Evolutionary conservation across 2,797 vertebrate genomes (phyloP).

Genomic region (Rhinella marina): DNA sequence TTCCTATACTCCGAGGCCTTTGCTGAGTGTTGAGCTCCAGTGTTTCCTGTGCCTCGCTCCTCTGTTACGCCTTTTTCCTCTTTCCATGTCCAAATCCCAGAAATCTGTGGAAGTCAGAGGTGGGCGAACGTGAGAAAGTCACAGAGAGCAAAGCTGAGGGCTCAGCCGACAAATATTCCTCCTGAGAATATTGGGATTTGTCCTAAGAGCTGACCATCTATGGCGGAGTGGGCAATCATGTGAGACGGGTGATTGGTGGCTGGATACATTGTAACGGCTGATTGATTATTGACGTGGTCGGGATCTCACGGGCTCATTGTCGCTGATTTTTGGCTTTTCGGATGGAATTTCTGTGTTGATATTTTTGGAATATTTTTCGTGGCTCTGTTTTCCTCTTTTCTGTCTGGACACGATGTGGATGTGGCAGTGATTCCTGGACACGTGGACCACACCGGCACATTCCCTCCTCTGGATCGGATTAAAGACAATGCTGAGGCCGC

Average conservation of each 20-base stretch:
- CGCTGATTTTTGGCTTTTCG: not conserved
- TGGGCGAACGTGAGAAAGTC: constrained; percentile 38
- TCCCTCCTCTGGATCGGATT: constrained; percentile 14
- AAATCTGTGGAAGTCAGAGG: constrained; percentile 33
- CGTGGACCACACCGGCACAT: not conserved
- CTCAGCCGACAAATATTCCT: not conserved
- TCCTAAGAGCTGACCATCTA: not conserved
- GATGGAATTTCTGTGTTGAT: not conserved
- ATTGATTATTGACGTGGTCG: not conserved
- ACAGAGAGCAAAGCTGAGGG: not conserved
- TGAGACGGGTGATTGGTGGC: not conserved
- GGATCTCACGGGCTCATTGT: not conserved
- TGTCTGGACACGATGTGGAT: constrained; percentile 2
- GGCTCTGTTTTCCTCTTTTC: not conserved
- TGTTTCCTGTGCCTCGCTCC: constrained; percentile 52
- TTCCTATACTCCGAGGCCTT: constrained; percentile 53
- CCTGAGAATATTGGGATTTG: not conserved
- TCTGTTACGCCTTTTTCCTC: constrained; percentile 59
- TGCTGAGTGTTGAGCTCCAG: constrained; percentile 36
- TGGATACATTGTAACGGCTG: not conserved
- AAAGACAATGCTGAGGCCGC: constrained; percentile 39
- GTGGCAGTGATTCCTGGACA: constrained; percentile 22
- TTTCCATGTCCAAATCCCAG: constrained; percentile 55
- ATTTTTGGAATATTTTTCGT: constrained; percentile 3
- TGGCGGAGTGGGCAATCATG: not conserved